Conservation (phyloP, 2,113 vertebrate species). For the Nanorana parkeri region DNA sequence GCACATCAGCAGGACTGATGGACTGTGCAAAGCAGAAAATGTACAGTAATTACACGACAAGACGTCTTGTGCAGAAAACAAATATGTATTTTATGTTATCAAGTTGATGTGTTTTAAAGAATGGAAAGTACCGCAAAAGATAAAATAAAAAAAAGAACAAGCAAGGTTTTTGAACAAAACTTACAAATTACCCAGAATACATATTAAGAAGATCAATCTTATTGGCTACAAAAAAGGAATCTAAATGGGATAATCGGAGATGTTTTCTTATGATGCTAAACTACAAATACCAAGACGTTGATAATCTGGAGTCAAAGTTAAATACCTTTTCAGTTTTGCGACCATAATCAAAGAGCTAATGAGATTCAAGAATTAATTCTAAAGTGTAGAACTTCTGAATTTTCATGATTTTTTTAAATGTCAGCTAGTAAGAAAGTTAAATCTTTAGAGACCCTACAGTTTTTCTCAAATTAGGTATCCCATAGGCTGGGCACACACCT, state of each 20-base stretch:
- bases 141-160: not conserved
- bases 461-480: no score
- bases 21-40: conserved; percentile 28
- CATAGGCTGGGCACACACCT: no score
- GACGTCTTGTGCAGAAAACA: not conserved
- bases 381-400: conserved; percentile 9
- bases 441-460: not conserved
- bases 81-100: not conserved
- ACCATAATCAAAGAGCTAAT: not conserved
- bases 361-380: not conserved
- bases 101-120: not conserved
- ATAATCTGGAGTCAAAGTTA: not conserved
- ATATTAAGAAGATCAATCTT: not conserved
- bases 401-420: conserved; percentile 25
- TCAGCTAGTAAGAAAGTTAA: not conserved
- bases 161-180: not conserved
- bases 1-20: conserved; percentile 38
- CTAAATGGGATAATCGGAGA: not conserved
- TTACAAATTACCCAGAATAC: not conserved
- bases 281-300: not conserved
- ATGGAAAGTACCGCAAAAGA: not conserved
- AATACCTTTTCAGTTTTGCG: conserved; percentile 3
- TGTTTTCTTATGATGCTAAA: not conserved
- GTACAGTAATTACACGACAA: conserved; percentile 30
- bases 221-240: not conserved